Conservation (phyloP, 2,888 invertebrate species). For the Stenurella melanura region DNA sequence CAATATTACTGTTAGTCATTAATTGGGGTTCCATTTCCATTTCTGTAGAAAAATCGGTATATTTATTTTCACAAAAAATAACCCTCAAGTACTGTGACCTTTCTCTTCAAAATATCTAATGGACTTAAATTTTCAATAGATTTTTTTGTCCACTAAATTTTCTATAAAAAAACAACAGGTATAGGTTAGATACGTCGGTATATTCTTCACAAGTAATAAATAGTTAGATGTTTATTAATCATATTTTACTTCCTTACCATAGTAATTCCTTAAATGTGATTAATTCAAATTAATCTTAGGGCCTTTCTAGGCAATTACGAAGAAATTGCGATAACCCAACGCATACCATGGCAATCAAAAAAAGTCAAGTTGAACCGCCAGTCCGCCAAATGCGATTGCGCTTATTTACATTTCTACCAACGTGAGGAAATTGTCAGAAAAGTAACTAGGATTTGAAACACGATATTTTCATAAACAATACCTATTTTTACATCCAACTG, state of each 20-base stretch:
- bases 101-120: background rate
- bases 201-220: background rate
- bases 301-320: constrained; percentile 48
- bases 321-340: constrained; percentile 47
- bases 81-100: background rate
- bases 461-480: constrained; percentile 16
- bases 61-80: background rate
- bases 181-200: constrained; percentile 33
- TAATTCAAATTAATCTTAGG: constrained; percentile 30
- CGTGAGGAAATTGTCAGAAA: constrained; percentile 7
- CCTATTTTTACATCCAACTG: background rate
- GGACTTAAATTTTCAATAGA: background rate
- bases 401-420: constrained; percentile 37
- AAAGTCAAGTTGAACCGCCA: constrained; percentile 49
- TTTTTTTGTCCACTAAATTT: constrained; percentile 7
- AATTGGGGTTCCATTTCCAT: constrained; percentile 55
- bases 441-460: constrained; percentile 32
- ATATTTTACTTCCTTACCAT: constrained; percentile 31
- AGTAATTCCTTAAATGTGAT: constrained; percentile 12
- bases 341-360: constrained; percentile 23
- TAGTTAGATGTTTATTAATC: background rate
- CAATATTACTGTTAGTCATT: constrained; percentile 47
- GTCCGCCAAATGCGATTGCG: constrained; percentile 53
- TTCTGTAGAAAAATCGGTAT: constrained; percentile 11
- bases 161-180: constrained; percentile 20